These are phyloP conservation scores for Sebastes fasciatus DNA, from an alignment of 2,113 vertebrate genomes.

Conservation along the genomic window DNA sequence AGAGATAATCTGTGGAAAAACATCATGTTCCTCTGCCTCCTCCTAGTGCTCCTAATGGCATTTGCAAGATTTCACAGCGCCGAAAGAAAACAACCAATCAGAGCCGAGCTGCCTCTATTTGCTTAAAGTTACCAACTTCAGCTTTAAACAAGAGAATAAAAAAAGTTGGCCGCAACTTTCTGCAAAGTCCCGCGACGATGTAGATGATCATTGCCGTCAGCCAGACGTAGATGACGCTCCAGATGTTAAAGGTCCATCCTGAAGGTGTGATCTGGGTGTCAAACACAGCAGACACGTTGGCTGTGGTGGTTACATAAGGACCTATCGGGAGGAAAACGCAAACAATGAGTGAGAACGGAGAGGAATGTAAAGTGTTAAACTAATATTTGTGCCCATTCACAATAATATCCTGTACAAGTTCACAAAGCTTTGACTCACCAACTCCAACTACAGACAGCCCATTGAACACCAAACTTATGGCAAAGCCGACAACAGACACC, in stretches of 20 bases:
- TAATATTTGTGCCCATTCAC: neutral
- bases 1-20: no score
- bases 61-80: no score
- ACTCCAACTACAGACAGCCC: conserved; percentile 73
- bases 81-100: no score
- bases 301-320: conserved; percentile 71
- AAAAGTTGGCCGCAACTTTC: conserved; percentile 67
- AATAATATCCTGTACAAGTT: neutral
- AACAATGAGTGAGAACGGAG: neutral
- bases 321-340: conserved; percentile 36
- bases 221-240: conserved; percentile 84
- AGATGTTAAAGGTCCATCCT: conserved; percentile 85
- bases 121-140: no score
- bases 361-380: conserved; percentile 7
- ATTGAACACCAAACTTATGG: conserved; percentile 74
- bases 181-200: conserved; percentile 75
- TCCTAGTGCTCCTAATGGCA: no score
- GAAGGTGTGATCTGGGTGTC: conserved; percentile 82
- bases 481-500: conserved; percentile 63
- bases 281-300: conserved; percentile 76
- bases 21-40: no score
- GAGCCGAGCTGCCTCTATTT: no score
- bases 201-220: conserved; percentile 74
- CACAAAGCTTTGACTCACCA: conserved; percentile 59
- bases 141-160: neutral